Evolutionary conservation across 2,113 vertebrate genomes (phyloP).

Genomic region (Neodon shergylaensis): DNA sequence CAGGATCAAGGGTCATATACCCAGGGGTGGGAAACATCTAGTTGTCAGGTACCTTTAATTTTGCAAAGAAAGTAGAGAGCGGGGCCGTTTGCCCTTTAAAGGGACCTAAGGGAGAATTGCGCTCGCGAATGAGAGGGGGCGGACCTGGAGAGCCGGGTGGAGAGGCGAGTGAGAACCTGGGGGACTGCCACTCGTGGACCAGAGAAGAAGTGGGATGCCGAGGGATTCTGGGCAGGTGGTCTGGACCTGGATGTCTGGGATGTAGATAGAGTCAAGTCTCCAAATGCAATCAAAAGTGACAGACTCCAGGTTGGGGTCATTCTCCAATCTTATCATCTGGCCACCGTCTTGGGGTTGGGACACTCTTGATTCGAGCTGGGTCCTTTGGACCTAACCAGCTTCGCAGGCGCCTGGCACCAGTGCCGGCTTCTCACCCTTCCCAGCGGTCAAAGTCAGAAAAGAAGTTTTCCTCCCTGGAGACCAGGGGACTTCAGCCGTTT

Average conservation of each 20-base stretch:
- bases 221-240: background rate
- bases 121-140: background rate
- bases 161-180: background rate
- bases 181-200: background rate
- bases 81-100: background rate
- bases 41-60: background rate
- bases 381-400: background rate
- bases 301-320: background rate
- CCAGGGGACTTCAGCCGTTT: background rate
- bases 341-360: background rate
- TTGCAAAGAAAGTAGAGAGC: background rate
- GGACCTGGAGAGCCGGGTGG: background rate
- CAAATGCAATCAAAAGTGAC: background rate
- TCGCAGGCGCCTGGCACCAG: background rate
- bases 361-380: background rate
- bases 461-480: background rate
- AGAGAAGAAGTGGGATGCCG: too few species aligned
- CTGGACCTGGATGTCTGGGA: background rate
- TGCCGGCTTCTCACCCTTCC: background rate
- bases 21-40: too few species aligned
- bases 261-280: background rate
- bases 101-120: background rate
- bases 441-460: background rate
- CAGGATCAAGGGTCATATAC: background rate
- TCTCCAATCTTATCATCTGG: background rate